Evolutionary conservation across 2,888 invertebrate species (phyloP), one percentile per base, ranked within the genome.

Genomic region (Strigamia maritima): DNA sequence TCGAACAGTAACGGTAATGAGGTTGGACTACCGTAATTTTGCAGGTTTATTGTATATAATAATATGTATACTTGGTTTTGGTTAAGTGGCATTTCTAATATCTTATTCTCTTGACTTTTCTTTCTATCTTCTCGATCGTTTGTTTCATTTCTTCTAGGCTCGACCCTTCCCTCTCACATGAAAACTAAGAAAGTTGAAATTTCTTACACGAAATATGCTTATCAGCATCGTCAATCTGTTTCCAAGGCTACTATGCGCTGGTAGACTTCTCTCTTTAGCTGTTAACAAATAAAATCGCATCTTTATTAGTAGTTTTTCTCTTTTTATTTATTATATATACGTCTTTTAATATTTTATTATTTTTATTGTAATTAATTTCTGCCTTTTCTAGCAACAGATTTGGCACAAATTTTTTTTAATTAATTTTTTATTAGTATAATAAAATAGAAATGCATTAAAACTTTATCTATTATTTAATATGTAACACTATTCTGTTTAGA

Each of bases 111-210:
- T 44, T 44, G n/a, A n/a, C n/a, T n/a, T 16, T n/a, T 6, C 19
- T 19, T 38, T 76, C 14, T 38, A 16, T 40, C 16, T 6, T 24
- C 24, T 38, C 12, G 1, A 76, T 24, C n/a, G n/a, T 35, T 24
- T 6, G n/a, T 35, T 76, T 76, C n/a, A 35, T 76, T 76, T 40
- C 40, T 76, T 76, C 38, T 76, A 76, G 76, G 76, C 38, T 76
- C 76, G 19, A 76, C 38, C 76, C 76, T 76, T 76, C 38, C 76
- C 40, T 8, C 76, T 40, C 76, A 76, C 22, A 76, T 54, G 54
- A 54, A 54, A 54, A 44, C 44, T 44, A 8, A 54, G n/a, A 54
- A 54, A 54, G 54, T 54, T 54, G 54, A 54, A 54, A 54, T 54
- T 54, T 19, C 54, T 54, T 54, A 54, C 54, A 54, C 54, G 54